Conservation (phyloP, 2,113 vertebrate species). For the Rafetus swinhoei region DNA sequence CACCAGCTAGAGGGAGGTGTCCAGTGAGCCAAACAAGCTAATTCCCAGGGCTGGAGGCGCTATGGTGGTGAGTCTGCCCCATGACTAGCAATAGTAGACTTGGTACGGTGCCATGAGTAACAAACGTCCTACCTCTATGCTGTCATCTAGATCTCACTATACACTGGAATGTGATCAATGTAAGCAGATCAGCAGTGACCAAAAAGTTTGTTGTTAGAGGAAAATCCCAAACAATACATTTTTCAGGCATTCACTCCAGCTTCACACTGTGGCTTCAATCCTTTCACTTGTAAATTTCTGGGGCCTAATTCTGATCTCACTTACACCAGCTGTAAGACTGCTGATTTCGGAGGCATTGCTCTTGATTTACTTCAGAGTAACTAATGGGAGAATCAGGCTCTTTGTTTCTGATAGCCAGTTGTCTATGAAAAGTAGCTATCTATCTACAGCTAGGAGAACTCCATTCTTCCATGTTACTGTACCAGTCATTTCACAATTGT, state of each 20-base stretch:
- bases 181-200: not conserved
- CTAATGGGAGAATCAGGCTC: not conserved
- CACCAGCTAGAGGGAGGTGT: too few relatives aligned
- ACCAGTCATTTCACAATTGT: conserved; percentile 27
- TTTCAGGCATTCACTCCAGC: not conserved
- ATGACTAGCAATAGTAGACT: not conserved
- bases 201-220: not conserved
- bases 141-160: not conserved
- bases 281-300: not conserved
- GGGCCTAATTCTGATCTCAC: not conserved
- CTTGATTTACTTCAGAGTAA: too few relatives aligned
- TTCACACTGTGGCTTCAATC: conserved; percentile 5
- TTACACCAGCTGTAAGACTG: too few relatives aligned
- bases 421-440: not conserved
- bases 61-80: too few relatives aligned
- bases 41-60: too few relatives aligned
- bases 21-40: too few relatives aligned
- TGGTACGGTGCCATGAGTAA: not conserved
- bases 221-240: not conserved
- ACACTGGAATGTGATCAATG: not conserved
- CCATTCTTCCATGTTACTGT: conserved; percentile 25
- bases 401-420: conserved; percentile 22
- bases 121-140: not conserved
- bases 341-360: too few relatives aligned
- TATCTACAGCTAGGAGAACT: not conserved